phyloP scores from a whole-genome alignment of 2,888 invertebrate species.

The Apamea monoglypha region DNA sequence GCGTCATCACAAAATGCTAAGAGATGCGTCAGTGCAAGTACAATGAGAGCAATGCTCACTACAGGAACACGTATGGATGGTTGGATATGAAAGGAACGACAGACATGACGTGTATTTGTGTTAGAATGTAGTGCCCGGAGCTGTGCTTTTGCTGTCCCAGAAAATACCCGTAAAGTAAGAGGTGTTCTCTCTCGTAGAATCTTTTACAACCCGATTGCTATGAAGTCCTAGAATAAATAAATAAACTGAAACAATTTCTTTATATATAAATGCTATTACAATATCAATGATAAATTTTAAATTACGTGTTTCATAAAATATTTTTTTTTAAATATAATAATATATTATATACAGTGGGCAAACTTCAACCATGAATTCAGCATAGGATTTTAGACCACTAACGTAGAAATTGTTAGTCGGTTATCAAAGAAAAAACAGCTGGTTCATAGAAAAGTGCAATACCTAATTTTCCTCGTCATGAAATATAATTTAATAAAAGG shows the following conservation, averaged over 20 bases:
- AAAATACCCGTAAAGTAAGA: background rate
- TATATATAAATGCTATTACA: background rate
- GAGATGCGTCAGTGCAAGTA: constrained; percentile 26
- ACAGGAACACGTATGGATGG: constrained; percentile 25
- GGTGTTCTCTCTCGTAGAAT: background rate
- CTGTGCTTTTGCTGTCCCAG: constrained; percentile 2
- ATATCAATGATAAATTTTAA: background rate
- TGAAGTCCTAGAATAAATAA: background rate
- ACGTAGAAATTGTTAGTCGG: too few relatives aligned
- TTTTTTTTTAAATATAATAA: too few relatives aligned
- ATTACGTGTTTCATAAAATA: too few relatives aligned
- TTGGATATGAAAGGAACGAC: constrained; percentile 33
- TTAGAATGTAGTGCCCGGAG: background rate
- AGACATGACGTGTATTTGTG: constrained; percentile 19
- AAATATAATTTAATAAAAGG: background rate
- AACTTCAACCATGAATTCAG: too few relatives aligned
- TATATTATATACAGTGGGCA: too few relatives aligned
- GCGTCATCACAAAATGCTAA: constrained; percentile 18
- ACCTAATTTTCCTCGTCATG: background rate
- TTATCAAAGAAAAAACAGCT: too few relatives aligned
- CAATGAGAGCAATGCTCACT: constrained; percentile 27
- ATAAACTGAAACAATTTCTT: background rate
- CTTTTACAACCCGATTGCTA: background rate
- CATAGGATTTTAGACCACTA: too few relatives aligned
- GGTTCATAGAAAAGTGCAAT: too few relatives aligned